phyloP scores from a whole-genome alignment of 2,113 vertebrate genomes.

The Chauna torquata region DNA sequence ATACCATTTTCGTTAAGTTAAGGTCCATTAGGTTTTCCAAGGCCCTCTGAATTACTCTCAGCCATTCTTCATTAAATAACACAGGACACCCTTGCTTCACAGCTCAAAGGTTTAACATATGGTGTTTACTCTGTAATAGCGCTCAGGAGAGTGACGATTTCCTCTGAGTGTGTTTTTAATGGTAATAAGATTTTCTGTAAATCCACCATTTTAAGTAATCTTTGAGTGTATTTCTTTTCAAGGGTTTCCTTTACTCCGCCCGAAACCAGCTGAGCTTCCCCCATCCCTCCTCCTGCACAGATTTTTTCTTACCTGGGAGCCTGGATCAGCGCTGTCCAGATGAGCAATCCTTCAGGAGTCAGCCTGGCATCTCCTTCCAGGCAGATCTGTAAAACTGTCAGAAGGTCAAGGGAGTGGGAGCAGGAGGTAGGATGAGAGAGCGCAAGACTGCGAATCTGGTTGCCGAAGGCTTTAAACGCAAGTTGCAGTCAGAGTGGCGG shows the following conservation, averaged over 20 bases:
- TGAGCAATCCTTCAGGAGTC: background rate
- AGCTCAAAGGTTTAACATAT: background rate
- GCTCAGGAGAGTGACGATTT: background rate
- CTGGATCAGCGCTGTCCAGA: background rate
- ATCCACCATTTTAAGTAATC: background rate
- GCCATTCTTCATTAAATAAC: background rate
- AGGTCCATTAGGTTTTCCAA: background rate
- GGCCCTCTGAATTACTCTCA: background rate
- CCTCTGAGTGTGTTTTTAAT: background rate
- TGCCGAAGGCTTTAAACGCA: background rate
- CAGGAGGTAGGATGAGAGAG: background rate
- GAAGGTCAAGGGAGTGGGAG: background rate
- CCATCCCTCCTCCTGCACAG: background rate
- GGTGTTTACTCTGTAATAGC: background rate
- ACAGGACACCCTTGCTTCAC: background rate
- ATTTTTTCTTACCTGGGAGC: background rate
- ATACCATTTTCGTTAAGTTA: background rate
- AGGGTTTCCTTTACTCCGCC: background rate
- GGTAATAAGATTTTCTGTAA: background rate
- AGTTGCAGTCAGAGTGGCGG: background rate
- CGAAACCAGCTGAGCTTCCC: background rate
- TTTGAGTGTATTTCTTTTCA: background rate
- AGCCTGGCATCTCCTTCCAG: background rate
- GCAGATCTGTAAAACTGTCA: background rate
- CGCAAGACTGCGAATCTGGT: background rate